Evolutionary conservation across 2,888 invertebrate genomes (phyloP).

Genomic region (Tenthredo mesomela): DNA sequence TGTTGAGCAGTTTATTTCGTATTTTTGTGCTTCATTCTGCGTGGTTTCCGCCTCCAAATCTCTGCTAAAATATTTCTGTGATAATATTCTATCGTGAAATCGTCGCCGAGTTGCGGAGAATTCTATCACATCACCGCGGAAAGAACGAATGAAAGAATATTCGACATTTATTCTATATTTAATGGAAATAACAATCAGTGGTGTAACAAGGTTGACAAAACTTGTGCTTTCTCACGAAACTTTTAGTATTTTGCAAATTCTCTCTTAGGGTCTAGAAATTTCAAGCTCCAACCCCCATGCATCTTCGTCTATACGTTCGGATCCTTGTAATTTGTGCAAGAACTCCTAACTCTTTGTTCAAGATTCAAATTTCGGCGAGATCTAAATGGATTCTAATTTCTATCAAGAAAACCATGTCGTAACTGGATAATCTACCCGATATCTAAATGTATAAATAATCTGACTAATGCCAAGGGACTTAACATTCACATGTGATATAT

Average conservation of each 20-base stretch:
- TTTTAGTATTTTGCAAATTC: neutral
- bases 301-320: neutral
- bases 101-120: no score
- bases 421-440: neutral
- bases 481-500: neutral
- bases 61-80: neutral
- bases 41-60: neutral
- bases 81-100: neutral
- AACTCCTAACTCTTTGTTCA: neutral
- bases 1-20: slow-evolving; percentile 16
- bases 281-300: neutral
- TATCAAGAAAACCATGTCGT: neutral
- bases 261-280: neutral
- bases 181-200: neutral
- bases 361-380: neutral
- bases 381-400: neutral
- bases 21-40: neutral
- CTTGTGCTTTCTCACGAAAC: neutral
- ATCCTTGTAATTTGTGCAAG: neutral
- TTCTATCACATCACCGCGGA: no score
- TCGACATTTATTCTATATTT: neutral
- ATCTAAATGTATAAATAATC: neutral
- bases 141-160: neutral
- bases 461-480: neutral
- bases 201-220: neutral